Base-by-base conservation (phyloP, 2,113 vertebrate genomes). In the Etheostoma cragini region DNA sequence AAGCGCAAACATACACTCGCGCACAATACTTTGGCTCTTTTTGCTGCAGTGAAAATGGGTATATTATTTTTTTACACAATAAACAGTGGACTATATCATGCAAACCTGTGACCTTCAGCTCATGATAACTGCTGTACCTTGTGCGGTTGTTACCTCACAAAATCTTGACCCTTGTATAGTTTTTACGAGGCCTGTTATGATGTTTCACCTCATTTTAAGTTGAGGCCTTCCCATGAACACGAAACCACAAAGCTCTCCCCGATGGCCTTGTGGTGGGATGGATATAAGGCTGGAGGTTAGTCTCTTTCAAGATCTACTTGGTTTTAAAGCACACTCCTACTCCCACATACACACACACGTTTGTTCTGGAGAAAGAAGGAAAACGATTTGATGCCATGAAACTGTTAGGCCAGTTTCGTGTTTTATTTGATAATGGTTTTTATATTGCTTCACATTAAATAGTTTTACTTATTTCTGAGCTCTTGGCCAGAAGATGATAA, bases 291-390 rank as follows among this genome's bases (percentile, higher is more conserved):
- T 11, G 4, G 17, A 65, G 72, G 72, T 38, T 46, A 76, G 80
- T 38, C 42, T 64, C 68, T 81, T 80, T 30, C 68, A 84, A 69
- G 65, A 80, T 82, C 67, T 46, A 8, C 45, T 82, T 82, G 76
- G 77, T 78, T 89, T 89, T 72, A 75, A 87, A 89, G 53, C 78
- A 71, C 68, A 67, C 52, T 73, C 58, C 24, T 63, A 38, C 71
- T 19, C 71, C 78, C 49, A 73, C 73, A 76, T 75, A 58, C 49
- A 82, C 73, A 76, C 75, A 75, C 83, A 58, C 50, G 75, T 56
- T 47, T 17, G 17, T 57, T 65, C 30, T 81, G 2, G 17, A 60
- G 72, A 13, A 22, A 2, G 4, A 58, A 58, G 60, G 53, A 8
- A 52, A 33, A 50, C 42, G 16, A 67, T 73, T 42, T 53, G 14